Conservation (phyloP, 2,797 vertebrate genomes). For the Threskiornis aethiopicus region DNA sequence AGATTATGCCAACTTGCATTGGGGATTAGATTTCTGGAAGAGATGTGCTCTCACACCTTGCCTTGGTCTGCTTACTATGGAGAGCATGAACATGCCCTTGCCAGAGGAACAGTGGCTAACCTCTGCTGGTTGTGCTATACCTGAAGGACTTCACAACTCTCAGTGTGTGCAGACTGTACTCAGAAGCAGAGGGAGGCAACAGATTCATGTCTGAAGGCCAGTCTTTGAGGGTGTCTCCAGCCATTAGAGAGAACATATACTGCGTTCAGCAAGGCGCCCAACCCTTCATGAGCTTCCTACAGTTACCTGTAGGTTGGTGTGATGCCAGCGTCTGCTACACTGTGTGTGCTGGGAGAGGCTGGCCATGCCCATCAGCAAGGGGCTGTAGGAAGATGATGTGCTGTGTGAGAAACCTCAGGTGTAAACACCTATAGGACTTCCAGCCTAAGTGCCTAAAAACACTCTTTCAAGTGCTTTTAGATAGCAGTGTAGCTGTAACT, state of each 20-base stretch:
- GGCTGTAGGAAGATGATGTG: neutral
- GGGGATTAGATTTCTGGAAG: neutral
- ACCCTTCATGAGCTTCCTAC: neutral
- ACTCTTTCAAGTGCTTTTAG: neutral
- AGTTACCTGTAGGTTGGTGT: neutral
- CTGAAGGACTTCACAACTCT: neutral
- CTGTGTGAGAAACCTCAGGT: neutral
- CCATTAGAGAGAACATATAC: neutral
- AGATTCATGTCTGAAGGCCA: neutral
- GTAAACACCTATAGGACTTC: neutral
- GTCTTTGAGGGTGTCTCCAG: neutral
- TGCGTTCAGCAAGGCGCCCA: neutral
- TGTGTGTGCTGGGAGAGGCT: neutral
- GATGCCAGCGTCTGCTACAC: neutral
- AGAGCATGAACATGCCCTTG: neutral
- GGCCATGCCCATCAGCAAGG: accelerated
- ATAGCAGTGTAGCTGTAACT: neutral
- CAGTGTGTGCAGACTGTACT: neutral
- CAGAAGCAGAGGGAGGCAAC: neutral
- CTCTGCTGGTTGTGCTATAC: neutral
- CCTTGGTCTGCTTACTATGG: neutral
- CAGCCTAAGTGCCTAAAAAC: neutral
- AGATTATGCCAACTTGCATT: neutral
- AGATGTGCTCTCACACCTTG: neutral
- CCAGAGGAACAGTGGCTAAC: neutral